Conservation (phyloP, 2,797 vertebrate genomes). For the Aotus griseimembra region DNA sequence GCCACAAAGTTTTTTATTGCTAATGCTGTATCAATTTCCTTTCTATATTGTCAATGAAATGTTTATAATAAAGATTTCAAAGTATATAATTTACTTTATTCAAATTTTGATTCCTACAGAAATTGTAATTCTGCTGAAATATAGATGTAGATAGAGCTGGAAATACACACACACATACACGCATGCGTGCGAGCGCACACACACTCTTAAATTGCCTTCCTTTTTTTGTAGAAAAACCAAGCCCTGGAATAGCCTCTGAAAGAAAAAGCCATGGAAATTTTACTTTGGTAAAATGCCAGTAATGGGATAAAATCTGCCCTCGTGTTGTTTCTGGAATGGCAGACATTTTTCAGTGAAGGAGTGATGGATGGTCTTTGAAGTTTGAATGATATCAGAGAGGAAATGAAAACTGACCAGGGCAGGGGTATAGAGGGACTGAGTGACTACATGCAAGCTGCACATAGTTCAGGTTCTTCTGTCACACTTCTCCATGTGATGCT, state of each 20-base stretch:
- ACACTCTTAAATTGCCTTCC: neutral
- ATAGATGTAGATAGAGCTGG: neutral
- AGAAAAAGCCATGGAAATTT: conserved; percentile 2
- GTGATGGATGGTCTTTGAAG: neutral
- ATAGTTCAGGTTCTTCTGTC: neutral
- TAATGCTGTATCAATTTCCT: neutral
- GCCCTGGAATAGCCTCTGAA: neutral
- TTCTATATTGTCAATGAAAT: neutral
- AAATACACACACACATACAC: neutral
- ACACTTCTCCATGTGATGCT: accelerated
- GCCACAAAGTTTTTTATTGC: neutral
- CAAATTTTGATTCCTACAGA: neutral
- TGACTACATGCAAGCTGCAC: accelerated
- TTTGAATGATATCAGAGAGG: neutral
- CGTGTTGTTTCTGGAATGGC: neutral
- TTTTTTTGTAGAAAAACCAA: neutral
- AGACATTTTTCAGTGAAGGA: neutral
- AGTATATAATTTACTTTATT: neutral
- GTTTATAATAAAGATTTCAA: neutral
- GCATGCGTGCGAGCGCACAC: neutral
- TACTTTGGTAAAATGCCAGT: neutral
- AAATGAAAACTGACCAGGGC: neutral
- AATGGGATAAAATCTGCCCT: neutral
- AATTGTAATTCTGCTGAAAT: conserved; percentile 2
- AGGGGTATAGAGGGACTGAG: too few species aligned